A percentile compares a stretch with the other conserved stretches of the same genome.
These are phyloP conservation scores for Trichechus manatus DNA, from an alignment of 2,113 vertebrate genomes.

Conservation along the genomic window DNA sequence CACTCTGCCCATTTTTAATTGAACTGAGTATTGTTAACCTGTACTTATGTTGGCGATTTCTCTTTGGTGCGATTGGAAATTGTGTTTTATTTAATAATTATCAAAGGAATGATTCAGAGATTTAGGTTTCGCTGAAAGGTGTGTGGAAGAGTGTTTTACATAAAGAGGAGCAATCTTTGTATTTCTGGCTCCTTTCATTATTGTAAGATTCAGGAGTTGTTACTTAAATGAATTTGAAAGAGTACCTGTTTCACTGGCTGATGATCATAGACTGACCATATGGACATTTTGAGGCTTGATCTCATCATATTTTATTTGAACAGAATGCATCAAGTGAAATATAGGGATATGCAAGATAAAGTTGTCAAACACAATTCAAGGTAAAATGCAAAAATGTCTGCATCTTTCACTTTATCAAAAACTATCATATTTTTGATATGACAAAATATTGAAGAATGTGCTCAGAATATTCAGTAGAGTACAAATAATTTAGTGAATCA, in stretches of 20 bases:
- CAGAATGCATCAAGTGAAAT: slow-evolving; percentile 47
- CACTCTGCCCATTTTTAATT: slow-evolving; percentile 1
- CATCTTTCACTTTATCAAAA: neutral
- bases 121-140: slow-evolving; percentile 30
- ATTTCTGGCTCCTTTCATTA: slow-evolving; percentile 20
- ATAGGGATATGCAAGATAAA: neutral
- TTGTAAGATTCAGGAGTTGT: slow-evolving; percentile 32
- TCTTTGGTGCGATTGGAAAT: slow-evolving; percentile 40
- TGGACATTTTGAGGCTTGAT: neutral
- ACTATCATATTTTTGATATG: neutral
- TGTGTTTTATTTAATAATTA: slow-evolving; percentile 76
- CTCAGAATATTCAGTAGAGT: slow-evolving; percentile 32
- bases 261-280: neutral
- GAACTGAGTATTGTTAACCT: slow-evolving; percentile 8
- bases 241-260: slow-evolving; percentile 18
- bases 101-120: slow-evolving; percentile 53
- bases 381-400: neutral
- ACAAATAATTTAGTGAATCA: slow-evolving; percentile 3
- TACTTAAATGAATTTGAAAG: slow-evolving; percentile 62
- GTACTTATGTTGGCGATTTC: slow-evolving; percentile 12
- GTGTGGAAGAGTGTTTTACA: slow-evolving; percentile 1
- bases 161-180: slow-evolving; percentile 42
- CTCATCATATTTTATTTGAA: slow-evolving; percentile 1
- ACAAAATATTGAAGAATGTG: neutral
- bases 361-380: neutral